These are phyloP conservation scores for Archilochus colubris DNA, from an alignment of 2,113 vertebrate genomes.

Conservation along the genomic window DNA sequence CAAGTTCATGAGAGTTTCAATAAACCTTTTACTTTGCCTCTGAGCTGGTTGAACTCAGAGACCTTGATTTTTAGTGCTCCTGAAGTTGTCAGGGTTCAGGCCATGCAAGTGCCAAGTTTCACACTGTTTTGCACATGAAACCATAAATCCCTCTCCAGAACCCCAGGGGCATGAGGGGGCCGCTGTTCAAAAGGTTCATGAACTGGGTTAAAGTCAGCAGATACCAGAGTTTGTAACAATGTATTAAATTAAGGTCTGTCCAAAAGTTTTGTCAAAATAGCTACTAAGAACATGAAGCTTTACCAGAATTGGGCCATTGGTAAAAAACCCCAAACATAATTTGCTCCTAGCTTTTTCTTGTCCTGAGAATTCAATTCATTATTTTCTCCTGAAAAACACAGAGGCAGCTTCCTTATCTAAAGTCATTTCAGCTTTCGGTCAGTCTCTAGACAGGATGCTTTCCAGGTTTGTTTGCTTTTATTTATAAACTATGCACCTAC, in stretches of 20 bases:
- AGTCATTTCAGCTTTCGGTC: not conserved
- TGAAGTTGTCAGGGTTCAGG: slow-evolving; percentile 6
- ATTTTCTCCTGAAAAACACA: not conserved
- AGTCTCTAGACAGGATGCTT: not conserved
- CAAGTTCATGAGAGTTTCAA: not conserved
- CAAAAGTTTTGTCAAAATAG: not conserved
- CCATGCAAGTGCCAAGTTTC: slow-evolving; percentile 54
- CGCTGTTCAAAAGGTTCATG: slow-evolving; percentile 33
- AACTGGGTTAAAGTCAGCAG: slow-evolving; percentile 45
- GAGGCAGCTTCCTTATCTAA: not conserved
- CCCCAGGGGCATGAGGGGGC: not conserved
- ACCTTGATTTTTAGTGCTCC: not conserved
- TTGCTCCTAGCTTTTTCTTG: not conserved
- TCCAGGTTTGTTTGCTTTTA: not conserved
- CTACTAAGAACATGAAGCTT: not conserved
- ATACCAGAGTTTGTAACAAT: not conserved
- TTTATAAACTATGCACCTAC: not conserved
- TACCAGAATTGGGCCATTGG: not conserved
- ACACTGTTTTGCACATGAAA: slow-evolving; percentile 54
- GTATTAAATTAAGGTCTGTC: not conserved
- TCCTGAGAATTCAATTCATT: not conserved
- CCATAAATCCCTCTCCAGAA: slow-evolving; percentile 53
- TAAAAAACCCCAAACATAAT: not conserved
- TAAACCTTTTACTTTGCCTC: slow-evolving; percentile 17
- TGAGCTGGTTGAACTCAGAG: not conserved